phyloP scores from a whole-genome alignment of 2,113 vertebrate species.

The Notiomystis cincta region DNA sequence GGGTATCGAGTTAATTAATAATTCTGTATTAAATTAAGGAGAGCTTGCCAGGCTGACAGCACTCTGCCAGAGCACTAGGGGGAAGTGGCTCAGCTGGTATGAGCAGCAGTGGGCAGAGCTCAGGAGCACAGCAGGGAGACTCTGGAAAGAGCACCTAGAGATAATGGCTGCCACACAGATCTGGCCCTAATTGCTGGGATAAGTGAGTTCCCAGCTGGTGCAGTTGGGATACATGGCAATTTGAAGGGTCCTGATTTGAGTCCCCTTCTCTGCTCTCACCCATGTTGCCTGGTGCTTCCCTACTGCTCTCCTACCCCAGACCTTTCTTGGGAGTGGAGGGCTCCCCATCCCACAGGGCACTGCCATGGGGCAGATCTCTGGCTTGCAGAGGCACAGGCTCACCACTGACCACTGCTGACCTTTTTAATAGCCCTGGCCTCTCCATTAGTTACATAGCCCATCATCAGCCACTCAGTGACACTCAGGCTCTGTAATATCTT shows the following conservation, averaged over 20 bases:
- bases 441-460: not conserved
- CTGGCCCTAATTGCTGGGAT: not conserved
- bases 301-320: not conserved
- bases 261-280: not conserved
- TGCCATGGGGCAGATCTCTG: not conserved
- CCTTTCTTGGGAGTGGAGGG: too few relatives aligned
- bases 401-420: not conserved
- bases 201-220: not conserved
- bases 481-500: not conserved
- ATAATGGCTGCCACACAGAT: not conserved
- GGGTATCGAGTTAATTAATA: constrained; percentile 9
- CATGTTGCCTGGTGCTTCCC: not conserved
- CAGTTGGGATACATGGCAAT: not conserved
- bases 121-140: not conserved
- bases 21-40: not conserved
- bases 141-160: not conserved
- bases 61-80: not conserved
- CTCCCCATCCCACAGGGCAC: not conserved
- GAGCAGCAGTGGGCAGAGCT: not conserved
- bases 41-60: not conserved
- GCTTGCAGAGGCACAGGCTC: not conserved
- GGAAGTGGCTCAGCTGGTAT: fast-evolving
- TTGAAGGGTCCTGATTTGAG: not conserved
- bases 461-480: not conserved
- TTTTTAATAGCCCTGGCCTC: not conserved